phyloP scores from a whole-genome alignment of 1,140 invertebrate species.

The Bombus affinis region DNA sequence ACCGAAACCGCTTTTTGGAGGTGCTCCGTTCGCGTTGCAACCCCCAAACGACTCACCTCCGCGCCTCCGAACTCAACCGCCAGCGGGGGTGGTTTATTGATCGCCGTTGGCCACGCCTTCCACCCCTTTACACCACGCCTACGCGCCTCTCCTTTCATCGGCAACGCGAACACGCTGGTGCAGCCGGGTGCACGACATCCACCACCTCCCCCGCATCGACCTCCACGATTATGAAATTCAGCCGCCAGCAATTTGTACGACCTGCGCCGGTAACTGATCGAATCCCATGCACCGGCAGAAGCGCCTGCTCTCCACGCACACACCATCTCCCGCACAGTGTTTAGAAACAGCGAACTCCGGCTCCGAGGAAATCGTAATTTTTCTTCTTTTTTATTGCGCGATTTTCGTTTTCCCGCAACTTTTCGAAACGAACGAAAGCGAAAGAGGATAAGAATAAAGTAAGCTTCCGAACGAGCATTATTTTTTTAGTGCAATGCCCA shows the following conservation, averaged over 20 bases:
- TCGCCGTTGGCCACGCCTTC: slow-evolving; percentile 76
- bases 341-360: no score
- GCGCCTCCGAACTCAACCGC: slow-evolving; percentile 5
- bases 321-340: no score
- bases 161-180: slow-evolving; percentile 44
- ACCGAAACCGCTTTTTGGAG: slow-evolving; percentile 68
- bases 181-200: slow-evolving; percentile 43
- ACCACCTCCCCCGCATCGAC: slow-evolving; percentile 61
- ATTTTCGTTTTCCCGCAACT: no score
- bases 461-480: no score
- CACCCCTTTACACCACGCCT: slow-evolving; percentile 75
- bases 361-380: no score
- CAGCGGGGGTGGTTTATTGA: slow-evolving; percentile 78
- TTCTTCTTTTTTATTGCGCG: no score
- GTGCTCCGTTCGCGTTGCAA: slow-evolving; percentile 55
- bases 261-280: slow-evolving; percentile 20
- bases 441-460: no score
- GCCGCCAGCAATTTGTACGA: slow-evolving; percentile 51
- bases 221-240: slow-evolving; percentile 58
- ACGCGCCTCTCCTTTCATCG: slow-evolving; percentile 42
- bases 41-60: slow-evolving; percentile 12
- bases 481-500: no score
- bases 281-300: not conserved
- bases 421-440: no score
- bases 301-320: not conserved